Percentiles rank a stretch among this genome's conserved stretches.
These are phyloP conservation scores for Tenebrio molitor DNA, from an alignment of 1,140 invertebrate genomes.

Conservation along the genomic window DNA sequence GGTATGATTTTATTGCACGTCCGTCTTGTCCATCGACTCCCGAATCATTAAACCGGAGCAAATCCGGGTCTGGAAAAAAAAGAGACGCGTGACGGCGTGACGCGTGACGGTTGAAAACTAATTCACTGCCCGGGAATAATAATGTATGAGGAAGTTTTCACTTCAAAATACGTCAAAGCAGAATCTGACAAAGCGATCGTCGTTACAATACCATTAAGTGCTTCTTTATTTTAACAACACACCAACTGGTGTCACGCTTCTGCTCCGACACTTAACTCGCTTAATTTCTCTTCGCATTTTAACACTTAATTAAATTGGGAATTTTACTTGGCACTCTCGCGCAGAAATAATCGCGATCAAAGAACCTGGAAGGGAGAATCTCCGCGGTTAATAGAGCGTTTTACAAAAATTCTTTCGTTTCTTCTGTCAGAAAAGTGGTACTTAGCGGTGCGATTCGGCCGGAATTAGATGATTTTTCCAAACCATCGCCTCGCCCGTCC, in stretches of 20 bases:
- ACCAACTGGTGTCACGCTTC: slow-evolving; percentile 14
- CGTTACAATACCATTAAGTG: slow-evolving; percentile 23
- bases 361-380: not conserved
- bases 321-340: slow-evolving; percentile 7
- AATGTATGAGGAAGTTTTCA: not conserved
- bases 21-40: slow-evolving; percentile 2
- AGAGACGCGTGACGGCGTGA: not conserved
- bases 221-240: slow-evolving; percentile 35
- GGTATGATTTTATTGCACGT: slow-evolving; percentile 18
- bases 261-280: slow-evolving; percentile 25
- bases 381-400: slow-evolving; percentile 5
- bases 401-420: not conserved
- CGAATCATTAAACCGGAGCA: slow-evolving; percentile 13
- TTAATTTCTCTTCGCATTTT: slow-evolving; percentile 23
- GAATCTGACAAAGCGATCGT: not conserved
- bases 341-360: not conserved
- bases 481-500: not conserved
- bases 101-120: not conserved
- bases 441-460: not conserved
- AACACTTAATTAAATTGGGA: slow-evolving; percentile 17
- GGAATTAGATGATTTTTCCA: slow-evolving; percentile 20
- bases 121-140: not conserved
- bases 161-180: no score
- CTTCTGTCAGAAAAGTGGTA: not conserved
- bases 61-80: slow-evolving; percentile 15